Base-by-base conservation (phyloP, 1,140 invertebrate genomes). In the Lethrus apterus region DNA sequence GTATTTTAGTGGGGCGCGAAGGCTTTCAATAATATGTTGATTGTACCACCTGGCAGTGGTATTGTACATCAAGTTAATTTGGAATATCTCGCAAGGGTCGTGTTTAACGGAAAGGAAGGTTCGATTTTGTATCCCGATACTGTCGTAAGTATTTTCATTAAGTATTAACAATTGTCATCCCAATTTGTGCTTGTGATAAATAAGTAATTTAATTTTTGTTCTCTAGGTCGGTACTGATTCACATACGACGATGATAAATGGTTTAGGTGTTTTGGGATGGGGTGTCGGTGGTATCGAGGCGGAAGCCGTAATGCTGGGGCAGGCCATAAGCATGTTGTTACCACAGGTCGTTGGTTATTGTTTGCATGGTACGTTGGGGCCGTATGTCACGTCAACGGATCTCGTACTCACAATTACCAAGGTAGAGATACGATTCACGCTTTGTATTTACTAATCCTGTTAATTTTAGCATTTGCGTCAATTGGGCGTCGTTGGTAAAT, bases 191-290 rank as follows among this genome's bases (percentile, higher is more conserved):
- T 0, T 17, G 7, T 44, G 18, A 15, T 26, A 2, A 43, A 43
- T 43, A 24, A 18, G 9, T 2, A 5, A 8, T 14, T 5, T 20
- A 35, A 10, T 15, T 35, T 31, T 9, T 8, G 9, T 31, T 30
- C 2, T 44, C 2, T 33, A 64, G 60, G 62, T 99, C n/a, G 96
- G 96, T 8, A 98, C 95, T 0, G 96, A 99, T 74, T 94, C 90
- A 4, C 96, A 99, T 60, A 99, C 96, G 4, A 98, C 95, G 1
- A 98, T 98, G 94, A 96, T 99, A 36, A 98, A 98, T 66, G 95
- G 95, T 1, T 67, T 87, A 10, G 84, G 84, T 11, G 79, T 87
- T 4, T 68, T 87, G 21, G 84, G 84, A 10, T 87, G 84, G 84
- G 85, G 85, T 46, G 82, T 83, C 11, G 81, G 81, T 30, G 82